phyloP scores from a whole-genome alignment of 2,797 vertebrate genomes.

The Lepus oiostolus region DNA sequence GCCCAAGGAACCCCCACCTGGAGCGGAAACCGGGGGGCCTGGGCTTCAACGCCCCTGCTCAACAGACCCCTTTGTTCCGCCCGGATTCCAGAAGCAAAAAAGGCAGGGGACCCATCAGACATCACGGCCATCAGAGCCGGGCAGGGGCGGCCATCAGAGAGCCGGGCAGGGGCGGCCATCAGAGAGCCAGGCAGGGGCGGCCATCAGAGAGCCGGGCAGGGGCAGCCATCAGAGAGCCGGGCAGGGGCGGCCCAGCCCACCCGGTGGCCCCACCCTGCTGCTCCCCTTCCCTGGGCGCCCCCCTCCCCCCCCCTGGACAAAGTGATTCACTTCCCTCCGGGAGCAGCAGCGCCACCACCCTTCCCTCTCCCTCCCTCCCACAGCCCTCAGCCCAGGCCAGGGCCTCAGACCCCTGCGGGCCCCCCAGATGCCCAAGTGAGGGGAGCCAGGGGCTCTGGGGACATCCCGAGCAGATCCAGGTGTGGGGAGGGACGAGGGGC shows the following conservation, averaged over 20 bases:
- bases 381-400: background rate
- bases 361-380: background rate
- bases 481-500: too few relatives aligned
- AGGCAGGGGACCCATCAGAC: background rate
- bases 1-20: fast-evolving
- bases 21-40: background rate
- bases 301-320: slow-evolving; percentile 81
- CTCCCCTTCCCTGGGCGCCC: slow-evolving; percentile 58
- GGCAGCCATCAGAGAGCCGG: fast-evolving
- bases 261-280: background rate
- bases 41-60: background rate
- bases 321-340: slow-evolving; percentile 82
- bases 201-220: background rate
- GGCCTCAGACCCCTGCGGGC: background rate
- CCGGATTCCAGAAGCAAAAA: background rate
- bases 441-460: background rate
- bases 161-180: fast-evolving
- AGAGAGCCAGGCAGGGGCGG: background rate
- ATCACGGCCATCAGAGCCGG: background rate
- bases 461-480: too few relatives aligned
- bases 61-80: background rate
- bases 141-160: background rate
- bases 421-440: background rate
- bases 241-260: background rate
- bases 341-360: slow-evolving; percentile 23